These are phyloP conservation scores for Wasmannia auropunctata DNA, from an alignment of 1,140 invertebrate species.

Conservation along the genomic window DNA sequence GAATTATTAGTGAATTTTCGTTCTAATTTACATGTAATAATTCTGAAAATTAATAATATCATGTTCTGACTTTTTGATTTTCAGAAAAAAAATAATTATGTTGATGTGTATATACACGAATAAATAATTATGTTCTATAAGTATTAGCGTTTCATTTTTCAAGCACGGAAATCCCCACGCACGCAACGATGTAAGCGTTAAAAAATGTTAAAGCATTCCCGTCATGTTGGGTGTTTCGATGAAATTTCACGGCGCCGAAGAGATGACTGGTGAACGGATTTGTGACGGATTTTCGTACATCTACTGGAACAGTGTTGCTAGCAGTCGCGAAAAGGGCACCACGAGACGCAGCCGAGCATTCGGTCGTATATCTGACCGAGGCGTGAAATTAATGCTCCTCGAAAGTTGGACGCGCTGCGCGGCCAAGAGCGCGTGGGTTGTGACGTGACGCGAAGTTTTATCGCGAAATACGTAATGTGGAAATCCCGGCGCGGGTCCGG, in stretches of 20 bases:
- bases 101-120: not conserved
- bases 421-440: conserved; percentile 39
- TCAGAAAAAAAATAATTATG: not conserved
- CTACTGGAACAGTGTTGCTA: conserved; percentile 16
- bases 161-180: not conserved
- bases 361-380: conserved; percentile 26
- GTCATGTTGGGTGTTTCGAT: not conserved
- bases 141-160: not conserved
- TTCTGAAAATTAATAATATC: conserved; percentile 8
- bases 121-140: not conserved
- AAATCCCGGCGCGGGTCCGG: conserved; percentile 29
- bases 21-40: conserved; percentile 16
- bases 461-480: conserved; percentile 67
- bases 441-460: conserved; percentile 63
- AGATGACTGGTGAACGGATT: conserved; percentile 36
- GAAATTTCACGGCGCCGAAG: conserved; percentile 47
- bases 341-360: conserved; percentile 41
- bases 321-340: conserved; percentile 8
- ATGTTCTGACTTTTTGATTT: not conserved
- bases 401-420: conserved; percentile 57
- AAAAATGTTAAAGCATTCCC: conserved; percentile 4
- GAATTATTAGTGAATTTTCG: not conserved
- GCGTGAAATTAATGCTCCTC: conserved; percentile 51
- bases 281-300: conserved; percentile 44
- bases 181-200: not conserved